A percentile compares a stretch with the other conserved stretches of the same genome.
These are phyloP conservation scores for Caranx ignobilis DNA, from an alignment of 2,113 vertebrate species.

Conservation along the genomic window DNA sequence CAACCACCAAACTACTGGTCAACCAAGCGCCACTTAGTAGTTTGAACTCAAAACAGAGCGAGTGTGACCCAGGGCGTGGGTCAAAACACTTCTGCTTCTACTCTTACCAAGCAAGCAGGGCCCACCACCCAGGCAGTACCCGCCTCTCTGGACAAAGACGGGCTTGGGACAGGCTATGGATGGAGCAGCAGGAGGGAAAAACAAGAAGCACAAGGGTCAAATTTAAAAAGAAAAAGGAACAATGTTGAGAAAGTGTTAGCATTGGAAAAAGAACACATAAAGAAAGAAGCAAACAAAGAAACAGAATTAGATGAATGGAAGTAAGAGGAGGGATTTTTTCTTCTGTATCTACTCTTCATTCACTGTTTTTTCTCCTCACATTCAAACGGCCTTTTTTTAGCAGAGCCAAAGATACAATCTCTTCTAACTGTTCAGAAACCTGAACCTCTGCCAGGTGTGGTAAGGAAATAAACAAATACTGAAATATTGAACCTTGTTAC, in stretches of 20 bases:
- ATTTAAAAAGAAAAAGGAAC: constrained; percentile 21
- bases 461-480: background rate
- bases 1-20: background rate
- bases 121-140: constrained; percentile 79
- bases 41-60: constrained; percentile 15
- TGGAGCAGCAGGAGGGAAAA: constrained; percentile 50
- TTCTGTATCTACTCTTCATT: background rate
- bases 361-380: background rate
- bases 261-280: background rate
- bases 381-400: background rate
- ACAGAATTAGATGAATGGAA: constrained; percentile 1
- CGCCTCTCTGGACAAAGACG: constrained; percentile 83
- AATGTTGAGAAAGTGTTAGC: constrained; percentile 10
- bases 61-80: constrained; percentile 7
- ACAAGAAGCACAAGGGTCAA: constrained; percentile 55
- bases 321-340: background rate
- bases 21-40: constrained; percentile 17
- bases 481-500: background rate
- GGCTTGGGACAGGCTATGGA: constrained; percentile 81
- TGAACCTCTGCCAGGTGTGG: too few species aligned
- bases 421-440: background rate
- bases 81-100: constrained; percentile 43
- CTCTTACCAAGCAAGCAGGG: constrained; percentile 81
- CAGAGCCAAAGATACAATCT: background rate
- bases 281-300: constrained; percentile 22